A percentile compares a stretch with the other conserved stretches of the same genome.
Conservation (phyloP, 2,888 invertebrate species). For the Lordiphosa andalusiaca region DNA sequence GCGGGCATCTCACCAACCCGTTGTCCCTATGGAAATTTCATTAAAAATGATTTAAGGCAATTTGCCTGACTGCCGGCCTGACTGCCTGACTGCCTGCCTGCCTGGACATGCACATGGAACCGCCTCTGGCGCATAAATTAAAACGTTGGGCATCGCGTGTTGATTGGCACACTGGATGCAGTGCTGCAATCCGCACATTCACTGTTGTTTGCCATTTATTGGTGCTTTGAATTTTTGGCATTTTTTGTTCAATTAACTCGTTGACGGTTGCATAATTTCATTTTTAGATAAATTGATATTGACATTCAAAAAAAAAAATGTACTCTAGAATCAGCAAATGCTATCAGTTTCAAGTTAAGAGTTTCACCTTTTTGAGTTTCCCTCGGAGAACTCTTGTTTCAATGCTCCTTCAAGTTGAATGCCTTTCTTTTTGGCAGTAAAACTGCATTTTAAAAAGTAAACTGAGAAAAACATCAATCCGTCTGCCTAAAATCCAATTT, state of each 20-base stretch:
- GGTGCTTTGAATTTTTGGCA: conserved; percentile 13
- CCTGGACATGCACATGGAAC: conserved; percentile 3
- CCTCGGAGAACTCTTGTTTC: too few relatives aligned
- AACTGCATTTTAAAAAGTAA: too few relatives aligned
- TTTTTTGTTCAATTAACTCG: conserved; percentile 34
- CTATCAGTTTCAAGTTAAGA: too few relatives aligned
- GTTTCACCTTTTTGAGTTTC: too few relatives aligned
- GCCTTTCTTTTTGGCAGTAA: too few relatives aligned
- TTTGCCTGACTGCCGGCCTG: conserved; percentile 28
- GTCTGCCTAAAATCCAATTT: too few relatives aligned
- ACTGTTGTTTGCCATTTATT: conserved; percentile 8
- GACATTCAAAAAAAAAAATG: too few relatives aligned
- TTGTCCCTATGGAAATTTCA: conserved; percentile 54
- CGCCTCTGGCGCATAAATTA: conserved; percentile 59
- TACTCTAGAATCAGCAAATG: too few relatives aligned
- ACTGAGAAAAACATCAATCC: too few relatives aligned
- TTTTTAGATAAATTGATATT: conserved; percentile 6
- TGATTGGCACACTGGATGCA: conserved; percentile 41
- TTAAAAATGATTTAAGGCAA: conserved; percentile 70
- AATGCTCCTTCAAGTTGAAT: too few relatives aligned
- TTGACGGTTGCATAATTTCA: conserved; percentile 33
- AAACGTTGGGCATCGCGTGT: conserved; percentile 38
- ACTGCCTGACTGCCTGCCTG: too few relatives aligned
- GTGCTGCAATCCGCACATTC: conserved; percentile 16
- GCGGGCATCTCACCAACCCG: conserved; percentile 16